These are phyloP conservation scores for human (Homo sapiens) DNA, from an alignment of 2,113 vertebrate species.

Conservation along the genomic window GRCh38 chr4:7698001-7698500, in stretches of 20 bases:
- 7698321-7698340: neutral
- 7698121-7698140: fast-evolving
- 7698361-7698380: fast-evolving
- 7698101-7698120: fast-evolving
- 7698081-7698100: fast-evolving
- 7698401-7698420: neutral
- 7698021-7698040: neutral
- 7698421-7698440: constrained; percentile 54
- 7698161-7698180: neutral
- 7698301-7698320: no score
- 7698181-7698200: fast-evolving
- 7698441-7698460: neutral
- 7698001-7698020: neutral
- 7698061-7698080: neutral
- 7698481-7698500: fast-evolving
- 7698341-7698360: fast-evolving
- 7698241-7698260: fast-evolving
- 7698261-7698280: fast-evolving
- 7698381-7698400: neutral
- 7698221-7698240: fast-evolving
- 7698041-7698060: neutral
- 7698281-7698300: fast-evolving
- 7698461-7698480: neutral
- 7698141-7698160: no score
- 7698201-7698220: neutral